These are phyloP conservation scores for Poeciliopsis paucimaculata DNA, from an alignment of 2,797 vertebrate species.

Conservation along the genomic window DNA sequence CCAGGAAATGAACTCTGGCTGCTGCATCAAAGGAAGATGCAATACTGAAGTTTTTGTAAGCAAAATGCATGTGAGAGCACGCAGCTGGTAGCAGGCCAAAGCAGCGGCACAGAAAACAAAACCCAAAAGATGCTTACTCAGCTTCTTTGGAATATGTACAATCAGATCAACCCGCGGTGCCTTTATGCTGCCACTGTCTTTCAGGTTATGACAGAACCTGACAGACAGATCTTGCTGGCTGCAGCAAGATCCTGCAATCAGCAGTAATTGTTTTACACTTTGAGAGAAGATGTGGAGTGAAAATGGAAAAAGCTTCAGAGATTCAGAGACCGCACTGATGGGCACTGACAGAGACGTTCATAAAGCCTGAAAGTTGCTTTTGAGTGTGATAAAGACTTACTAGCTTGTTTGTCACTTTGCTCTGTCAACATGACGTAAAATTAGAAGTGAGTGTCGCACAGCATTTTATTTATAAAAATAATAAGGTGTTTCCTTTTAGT, in stretches of 20 bases:
- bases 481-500: neutral
- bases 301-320: neutral
- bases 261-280: neutral
- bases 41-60: neutral
- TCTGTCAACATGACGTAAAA: neutral
- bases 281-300: neutral
- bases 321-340: neutral
- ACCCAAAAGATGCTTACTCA: neutral
- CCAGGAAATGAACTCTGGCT: neutral
- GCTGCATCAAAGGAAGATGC: neutral
- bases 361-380: neutral
- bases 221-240: too few relatives aligned
- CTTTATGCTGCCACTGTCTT: neutral
- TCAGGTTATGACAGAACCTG: neutral
- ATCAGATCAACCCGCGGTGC: neutral
- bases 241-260: neutral
- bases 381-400: neutral
- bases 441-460: neutral
- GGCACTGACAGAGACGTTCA: neutral
- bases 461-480: neutral
- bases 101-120: neutral
- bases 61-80: neutral
- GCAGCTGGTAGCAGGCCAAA: neutral
- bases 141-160: neutral
- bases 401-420: neutral